A percentile compares a stretch with the other conserved stretches of the same genome.
Conservation (phyloP, 2,113 vertebrate genomes). For the Puma concolor region DNA sequence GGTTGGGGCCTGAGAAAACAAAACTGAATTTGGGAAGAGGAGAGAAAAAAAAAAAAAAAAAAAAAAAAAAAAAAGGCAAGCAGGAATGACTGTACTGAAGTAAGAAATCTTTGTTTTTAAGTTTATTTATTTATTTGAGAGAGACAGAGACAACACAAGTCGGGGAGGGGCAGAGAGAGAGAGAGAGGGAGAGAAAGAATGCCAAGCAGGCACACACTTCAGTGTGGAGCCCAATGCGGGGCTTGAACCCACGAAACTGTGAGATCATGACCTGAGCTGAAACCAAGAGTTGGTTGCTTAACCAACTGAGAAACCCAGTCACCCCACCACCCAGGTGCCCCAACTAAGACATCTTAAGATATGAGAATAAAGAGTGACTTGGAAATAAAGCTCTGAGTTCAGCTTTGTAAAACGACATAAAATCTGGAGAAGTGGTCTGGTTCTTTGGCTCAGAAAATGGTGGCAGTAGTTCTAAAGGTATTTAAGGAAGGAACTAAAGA, state of each 20-base stretch:
- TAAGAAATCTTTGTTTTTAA: not conserved
- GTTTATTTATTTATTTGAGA: too few relatives aligned
- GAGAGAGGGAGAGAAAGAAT: too few relatives aligned
- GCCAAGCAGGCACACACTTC: too few relatives aligned
- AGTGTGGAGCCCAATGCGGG: too few relatives aligned
- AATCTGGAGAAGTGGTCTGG: not conserved
- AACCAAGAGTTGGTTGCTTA: too few relatives aligned
- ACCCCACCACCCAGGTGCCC: too few relatives aligned
- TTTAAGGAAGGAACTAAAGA: not conserved
- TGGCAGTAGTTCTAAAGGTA: not conserved
- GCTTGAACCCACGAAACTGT: too few relatives aligned
- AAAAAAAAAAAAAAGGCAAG: not conserved
- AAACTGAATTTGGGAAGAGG: not conserved
- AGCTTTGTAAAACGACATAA: not conserved
- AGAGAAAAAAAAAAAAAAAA: not conserved
- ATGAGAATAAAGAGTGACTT: not conserved
- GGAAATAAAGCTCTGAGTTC: not conserved
- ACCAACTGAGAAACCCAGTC: too few relatives aligned
- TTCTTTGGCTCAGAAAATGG: conserved; percentile 17
- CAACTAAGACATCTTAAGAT: not conserved
- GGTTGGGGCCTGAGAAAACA: not conserved
- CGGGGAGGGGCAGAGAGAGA: too few relatives aligned
- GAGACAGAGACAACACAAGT: too few relatives aligned
- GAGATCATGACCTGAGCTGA: too few relatives aligned
- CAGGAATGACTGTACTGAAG: not conserved